Base-by-base conservation (phyloP, 2,113 vertebrate species). In the Paramisgurnus dabryanus region DNA sequence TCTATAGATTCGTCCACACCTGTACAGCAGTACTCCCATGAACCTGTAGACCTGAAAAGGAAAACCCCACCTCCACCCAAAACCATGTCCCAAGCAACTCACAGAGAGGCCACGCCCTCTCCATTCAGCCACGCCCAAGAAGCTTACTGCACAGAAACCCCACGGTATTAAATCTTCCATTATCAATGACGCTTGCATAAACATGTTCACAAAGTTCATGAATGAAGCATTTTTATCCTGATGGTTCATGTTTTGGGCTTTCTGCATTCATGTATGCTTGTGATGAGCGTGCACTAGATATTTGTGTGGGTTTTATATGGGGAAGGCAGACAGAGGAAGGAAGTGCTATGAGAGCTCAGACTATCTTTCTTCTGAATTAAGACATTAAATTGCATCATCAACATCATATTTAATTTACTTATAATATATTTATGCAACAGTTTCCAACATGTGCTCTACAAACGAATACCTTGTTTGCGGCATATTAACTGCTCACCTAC, bases 111-210 rank as follows among this genome's bases (percentile, higher is more conserved):
- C 92, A 76, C 89, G 87, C 80, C 91, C 89, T 80, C 89, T 89
- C 85, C 89, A 90, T 80, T 67, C 90, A 86, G 78, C 90, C 11
- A 83, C 88, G 58, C 80, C 90, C 86, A 92, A 91, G 88, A 91
- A 88, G 27, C 87, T 90, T 67, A 84, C 85, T 66, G 82, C 92
- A 81, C 92, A 93, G 91, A 97, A 95, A 90, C 94, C 95, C 86
- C 93, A 93, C 95, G 94, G 94, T 93, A 93, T 22, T 34, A 45
- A 7, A 11, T 17, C 22, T 1, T 41, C 55, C 3, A n/a, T n/a
- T n/a, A 18, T n/a, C 2, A 58, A 53, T 12, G 17, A 58, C 5
- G 2, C n/a, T 58, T 58, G 55, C 55, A 15, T 8, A n/a, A 18
- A 58, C 55, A 18, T 18, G 55, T 18, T 18, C 17, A 58, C 5